These are phyloP conservation scores for Cordilura impudica DNA, from an alignment of 2,888 invertebrate species.

Conservation along the genomic window DNA sequence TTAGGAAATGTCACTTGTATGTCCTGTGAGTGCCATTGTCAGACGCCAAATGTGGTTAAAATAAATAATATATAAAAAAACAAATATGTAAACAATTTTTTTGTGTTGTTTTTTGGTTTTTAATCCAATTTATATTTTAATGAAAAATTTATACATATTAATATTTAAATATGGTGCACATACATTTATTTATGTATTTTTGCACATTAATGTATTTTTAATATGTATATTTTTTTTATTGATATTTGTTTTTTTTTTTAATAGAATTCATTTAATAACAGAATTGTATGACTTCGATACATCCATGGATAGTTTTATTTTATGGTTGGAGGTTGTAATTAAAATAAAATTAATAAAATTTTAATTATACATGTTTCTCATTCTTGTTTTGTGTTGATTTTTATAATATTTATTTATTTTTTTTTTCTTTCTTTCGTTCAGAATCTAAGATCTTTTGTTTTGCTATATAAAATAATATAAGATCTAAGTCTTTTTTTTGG, in stretches of 20 bases:
- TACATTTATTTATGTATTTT: too few species aligned
- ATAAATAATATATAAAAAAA: background rate
- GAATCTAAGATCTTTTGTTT: too few species aligned
- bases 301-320: background rate
- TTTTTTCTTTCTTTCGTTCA: too few species aligned
- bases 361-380: slow-evolving; percentile 7
- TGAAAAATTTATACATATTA: too few species aligned
- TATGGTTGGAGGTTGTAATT: slow-evolving; percentile 11
- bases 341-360: slow-evolving; percentile 5
- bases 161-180: background rate
- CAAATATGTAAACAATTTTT: slow-evolving; percentile 28
- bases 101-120: slow-evolving; percentile 54
- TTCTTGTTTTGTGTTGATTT: background rate
- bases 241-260: background rate
- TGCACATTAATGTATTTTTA: slow-evolving; percentile 16
- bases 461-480: too few species aligned
- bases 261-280: background rate
- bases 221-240: slow-evolving; percentile 9
- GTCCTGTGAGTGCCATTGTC: slow-evolving; percentile 50
- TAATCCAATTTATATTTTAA: slow-evolving; percentile 10
- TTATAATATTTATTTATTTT: too few species aligned
- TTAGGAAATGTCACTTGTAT: slow-evolving; percentile 28
- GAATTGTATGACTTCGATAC: background rate
- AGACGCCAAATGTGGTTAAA: slow-evolving; percentile 56
- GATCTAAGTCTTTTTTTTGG: too few species aligned